phyloP scores from a whole-genome alignment of 2,888 invertebrate genomes.

The Lagria hirta region DNA sequence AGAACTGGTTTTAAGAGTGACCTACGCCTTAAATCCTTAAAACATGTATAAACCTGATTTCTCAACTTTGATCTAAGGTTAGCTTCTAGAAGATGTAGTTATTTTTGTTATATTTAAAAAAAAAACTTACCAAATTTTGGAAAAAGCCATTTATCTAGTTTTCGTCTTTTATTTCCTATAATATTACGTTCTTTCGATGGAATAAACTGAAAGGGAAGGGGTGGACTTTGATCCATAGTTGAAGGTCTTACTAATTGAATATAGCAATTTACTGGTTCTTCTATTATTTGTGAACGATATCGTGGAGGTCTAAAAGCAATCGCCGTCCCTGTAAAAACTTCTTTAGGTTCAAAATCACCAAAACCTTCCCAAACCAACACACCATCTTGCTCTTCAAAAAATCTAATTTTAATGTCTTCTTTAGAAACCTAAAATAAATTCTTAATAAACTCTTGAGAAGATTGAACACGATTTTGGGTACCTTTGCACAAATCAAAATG shows the following conservation, averaged over 20 bases:
- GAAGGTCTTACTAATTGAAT: conserved; percentile 78
- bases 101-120: no score
- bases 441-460: neutral
- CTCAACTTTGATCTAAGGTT: no score
- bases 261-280: conserved; percentile 68
- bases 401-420: conserved; percentile 84
- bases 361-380: conserved; percentile 73
- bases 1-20: no score
- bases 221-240: conserved; percentile 76
- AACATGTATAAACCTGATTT: no score
- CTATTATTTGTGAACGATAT: conserved; percentile 64
- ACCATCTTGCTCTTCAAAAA: conserved; percentile 74
- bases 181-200: conserved; percentile 70
- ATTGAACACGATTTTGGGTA: neutral
- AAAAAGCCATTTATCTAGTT: no score
- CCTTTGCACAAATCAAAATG: conserved; percentile 78
- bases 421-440: conserved; percentile 58
- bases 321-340: conserved; percentile 84
- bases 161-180: no score
- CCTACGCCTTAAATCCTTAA: no score
- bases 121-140: no score
- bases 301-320: conserved; percentile 75
- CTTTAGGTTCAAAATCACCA: conserved; percentile 74
- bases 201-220: conserved; percentile 77
- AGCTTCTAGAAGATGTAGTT: no score